Conservation (phyloP, 2,797 vertebrate species). For the Neosilurus mollespiculum region DNA sequence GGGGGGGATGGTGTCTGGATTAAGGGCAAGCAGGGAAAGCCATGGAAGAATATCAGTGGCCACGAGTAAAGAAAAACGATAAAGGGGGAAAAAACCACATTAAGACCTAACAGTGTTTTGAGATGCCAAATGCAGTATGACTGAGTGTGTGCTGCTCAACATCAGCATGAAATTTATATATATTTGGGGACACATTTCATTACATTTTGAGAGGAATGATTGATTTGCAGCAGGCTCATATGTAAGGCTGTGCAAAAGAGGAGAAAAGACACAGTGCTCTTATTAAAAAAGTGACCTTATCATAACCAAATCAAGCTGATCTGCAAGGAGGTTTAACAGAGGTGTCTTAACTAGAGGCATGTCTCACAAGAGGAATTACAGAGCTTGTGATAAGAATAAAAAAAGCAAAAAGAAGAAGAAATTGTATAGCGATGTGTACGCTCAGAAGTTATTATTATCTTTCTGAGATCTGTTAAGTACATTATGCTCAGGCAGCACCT, state of each 20-base stretch:
- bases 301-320: neutral
- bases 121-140: constrained; percentile 1
- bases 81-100: neutral
- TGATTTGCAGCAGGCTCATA: neutral
- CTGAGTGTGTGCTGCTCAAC: neutral
- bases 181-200: neutral
- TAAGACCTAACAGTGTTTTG: neutral
- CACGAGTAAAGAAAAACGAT: neutral
- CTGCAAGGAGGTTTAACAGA: neutral
- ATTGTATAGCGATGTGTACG: neutral
- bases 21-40: constrained; percentile 22
- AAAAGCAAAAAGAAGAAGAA: neutral
- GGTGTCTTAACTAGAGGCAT: neutral
- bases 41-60: neutral
- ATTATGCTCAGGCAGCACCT: neutral
- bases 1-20: constrained; percentile 56
- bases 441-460: neutral
- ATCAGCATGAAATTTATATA: constrained; percentile 1
- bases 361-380: neutral
- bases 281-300: neutral
- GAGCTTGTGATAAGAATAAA: too few species aligned
- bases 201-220: neutral
- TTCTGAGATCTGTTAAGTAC: neutral
- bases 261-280: neutral
- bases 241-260: neutral